These are phyloP conservation scores for Melinaea marsaeus DNA, from an alignment of 2,888 invertebrate genomes.

Conservation along the genomic window DNA sequence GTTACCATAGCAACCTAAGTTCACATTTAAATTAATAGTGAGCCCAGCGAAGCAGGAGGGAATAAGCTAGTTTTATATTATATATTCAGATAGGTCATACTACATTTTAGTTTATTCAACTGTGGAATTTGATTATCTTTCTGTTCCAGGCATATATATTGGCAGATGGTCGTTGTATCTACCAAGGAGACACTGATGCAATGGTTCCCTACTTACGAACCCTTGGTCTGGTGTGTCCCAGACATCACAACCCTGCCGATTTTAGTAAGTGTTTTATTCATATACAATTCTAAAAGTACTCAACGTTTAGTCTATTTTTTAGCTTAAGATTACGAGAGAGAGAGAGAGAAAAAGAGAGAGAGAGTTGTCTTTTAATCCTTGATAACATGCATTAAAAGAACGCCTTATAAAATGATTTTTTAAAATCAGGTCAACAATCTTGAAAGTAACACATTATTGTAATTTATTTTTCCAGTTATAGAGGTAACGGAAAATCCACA, in stretches of 20 bases:
- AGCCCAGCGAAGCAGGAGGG: no score
- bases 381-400: background rate
- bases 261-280: constrained; percentile 74
- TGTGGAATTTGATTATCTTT: constrained; percentile 3
- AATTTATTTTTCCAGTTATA: constrained; percentile 73
- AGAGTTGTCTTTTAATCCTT: no score
- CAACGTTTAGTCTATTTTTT: background rate
- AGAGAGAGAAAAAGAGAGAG: background rate
- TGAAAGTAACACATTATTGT: background rate
- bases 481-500: constrained; percentile 79
- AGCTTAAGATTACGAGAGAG: background rate
- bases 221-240: constrained; percentile 78
- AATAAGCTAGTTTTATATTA: no score
- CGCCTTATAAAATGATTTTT: background rate
- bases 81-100: no score
- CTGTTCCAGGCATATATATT: constrained; percentile 78
- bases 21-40: no score
- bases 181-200: constrained; percentile 79
- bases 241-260: constrained; percentile 83
- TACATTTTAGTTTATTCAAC: no score
- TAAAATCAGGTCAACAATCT: background rate
- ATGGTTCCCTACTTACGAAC: constrained; percentile 79
- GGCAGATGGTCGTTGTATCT: constrained; percentile 81
- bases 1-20: no score
- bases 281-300: background rate